Evolutionary conservation across 2,888 invertebrate species (phyloP), one percentile per base, ranked within the genome.

Genomic region (Cetonia aurata): DNA sequence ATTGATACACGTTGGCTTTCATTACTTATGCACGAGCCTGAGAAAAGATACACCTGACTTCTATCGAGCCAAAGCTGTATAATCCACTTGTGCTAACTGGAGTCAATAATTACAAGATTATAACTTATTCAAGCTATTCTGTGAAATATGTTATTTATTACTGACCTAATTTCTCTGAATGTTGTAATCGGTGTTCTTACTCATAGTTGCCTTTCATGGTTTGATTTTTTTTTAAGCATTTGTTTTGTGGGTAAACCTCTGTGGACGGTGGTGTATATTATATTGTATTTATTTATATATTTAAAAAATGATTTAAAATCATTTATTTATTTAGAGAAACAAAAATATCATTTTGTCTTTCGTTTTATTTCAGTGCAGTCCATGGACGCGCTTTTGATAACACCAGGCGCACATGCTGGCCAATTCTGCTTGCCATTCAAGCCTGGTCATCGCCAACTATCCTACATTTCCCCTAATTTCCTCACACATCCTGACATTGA

Each of bases 391-490:
- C 77, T 76, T 76, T 76, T 74, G 75, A 76, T 76, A 77, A 72
- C 75, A 78, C 80, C 80, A 75, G 79, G 82, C 82, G 78, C 76
- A 77, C 75, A 82, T 82, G 82, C 81, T 80, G 78, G 82, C 81
- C 82, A 78, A 73, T 77, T 80, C 62, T 78, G 78, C 77, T 78
- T 78, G 74, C 87, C 87, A 86, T 84, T 86, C 86, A 86, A 86
- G 86, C 84, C 87, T 84, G 83, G 86, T 86, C 84, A 87, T 73
- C 81, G 87, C 83, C 81, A 86, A 83, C 85, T 83, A 80, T 48
- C 48, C 52, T 56, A 44, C 41, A 48, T 70, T 33, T 57, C 57
- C 62, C 71, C 60, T 46, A 48, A 62, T 67, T 57, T 68, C 15
- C 53, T 56, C 52, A 68, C 67, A 19, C 53, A 60, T 17, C 71